Evolutionary conservation across 2,113 vertebrate genomes (phyloP).

Genomic region (Engystomops pustulosus): DNA sequence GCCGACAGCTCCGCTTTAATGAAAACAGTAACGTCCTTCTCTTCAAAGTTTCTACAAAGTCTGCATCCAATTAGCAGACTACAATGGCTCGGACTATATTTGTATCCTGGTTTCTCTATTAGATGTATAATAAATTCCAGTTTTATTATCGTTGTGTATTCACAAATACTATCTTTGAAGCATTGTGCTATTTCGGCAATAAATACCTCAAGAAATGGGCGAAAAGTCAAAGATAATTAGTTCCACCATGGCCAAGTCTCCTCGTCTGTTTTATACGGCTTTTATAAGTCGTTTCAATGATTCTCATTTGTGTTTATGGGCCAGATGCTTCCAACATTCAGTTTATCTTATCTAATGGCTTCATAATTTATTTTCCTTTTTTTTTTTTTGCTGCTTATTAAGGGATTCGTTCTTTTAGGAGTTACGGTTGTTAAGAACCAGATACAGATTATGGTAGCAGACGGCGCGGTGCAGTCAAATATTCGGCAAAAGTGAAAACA

Average conservation of each 20-base stretch:
- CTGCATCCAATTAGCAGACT: neutral
- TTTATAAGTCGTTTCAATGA: neutral
- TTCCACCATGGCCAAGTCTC: neutral
- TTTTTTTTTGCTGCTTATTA: neutral
- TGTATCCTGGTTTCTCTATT: neutral
- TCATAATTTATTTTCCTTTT: neutral
- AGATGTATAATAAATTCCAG: neutral
- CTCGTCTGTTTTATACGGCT: neutral
- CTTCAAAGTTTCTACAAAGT: neutral
- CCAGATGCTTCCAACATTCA: neutral
- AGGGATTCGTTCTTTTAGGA: neutral
- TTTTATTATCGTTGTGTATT: neutral
- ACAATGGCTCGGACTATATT: neutral
- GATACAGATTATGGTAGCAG: neutral
- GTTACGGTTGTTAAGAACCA: neutral
- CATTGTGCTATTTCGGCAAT: neutral
- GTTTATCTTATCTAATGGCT: neutral
- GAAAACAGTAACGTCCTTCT: neutral
- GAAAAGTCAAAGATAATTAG: neutral
- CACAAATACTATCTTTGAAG: conserved; percentile 2
- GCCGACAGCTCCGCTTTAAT: too few relatives aligned
- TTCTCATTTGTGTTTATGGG: neutral
- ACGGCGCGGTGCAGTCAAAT: neutral
- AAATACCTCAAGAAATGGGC: conserved; percentile 3
- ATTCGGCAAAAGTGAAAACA: neutral